Percentiles rank a stretch among this genome's conserved stretches.
phyloP scores from a whole-genome alignment of 1,140 invertebrate species.

The Amyelois transitella region DNA sequence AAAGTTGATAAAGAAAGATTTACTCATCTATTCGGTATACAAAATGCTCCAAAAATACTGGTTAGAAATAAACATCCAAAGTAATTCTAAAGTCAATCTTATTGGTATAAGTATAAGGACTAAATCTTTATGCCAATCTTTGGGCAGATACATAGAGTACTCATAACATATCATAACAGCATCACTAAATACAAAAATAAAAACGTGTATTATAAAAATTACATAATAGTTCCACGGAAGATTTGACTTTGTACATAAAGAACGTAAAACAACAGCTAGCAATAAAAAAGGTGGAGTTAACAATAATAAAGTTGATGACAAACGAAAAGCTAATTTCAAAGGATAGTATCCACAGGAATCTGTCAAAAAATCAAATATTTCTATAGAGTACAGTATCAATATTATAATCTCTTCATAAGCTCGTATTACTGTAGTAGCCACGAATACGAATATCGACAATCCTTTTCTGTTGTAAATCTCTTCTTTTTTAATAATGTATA shows the following conservation, averaged over 20 bases:
- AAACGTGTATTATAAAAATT: neutral
- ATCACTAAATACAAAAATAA: neutral
- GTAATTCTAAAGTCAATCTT: neutral
- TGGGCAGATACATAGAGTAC: neutral
- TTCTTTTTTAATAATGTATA: conserved; percentile 13
- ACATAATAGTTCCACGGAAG: neutral
- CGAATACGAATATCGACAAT: conserved; percentile 6
- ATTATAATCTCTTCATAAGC: neutral
- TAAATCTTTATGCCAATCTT: neutral
- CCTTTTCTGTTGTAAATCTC: conserved; percentile 15
- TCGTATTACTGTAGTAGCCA: neutral
- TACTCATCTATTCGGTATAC: neutral
- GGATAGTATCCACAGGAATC: neutral
- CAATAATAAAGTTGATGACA: neutral
- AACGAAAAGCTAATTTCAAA: neutral
- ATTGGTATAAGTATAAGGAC: neutral
- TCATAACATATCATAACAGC: neutral
- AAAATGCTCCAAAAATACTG: neutral
- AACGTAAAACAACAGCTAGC: neutral
- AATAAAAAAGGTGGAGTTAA: neutral
- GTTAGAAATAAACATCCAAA: neutral
- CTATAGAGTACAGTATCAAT: neutral
- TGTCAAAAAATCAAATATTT: neutral
- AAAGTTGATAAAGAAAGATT: neutral
- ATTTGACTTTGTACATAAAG: conserved; percentile 1